Evolutionary conservation across 2,113 vertebrate species (phyloP).

Genomic region (Narcine bancroftii): DNA sequence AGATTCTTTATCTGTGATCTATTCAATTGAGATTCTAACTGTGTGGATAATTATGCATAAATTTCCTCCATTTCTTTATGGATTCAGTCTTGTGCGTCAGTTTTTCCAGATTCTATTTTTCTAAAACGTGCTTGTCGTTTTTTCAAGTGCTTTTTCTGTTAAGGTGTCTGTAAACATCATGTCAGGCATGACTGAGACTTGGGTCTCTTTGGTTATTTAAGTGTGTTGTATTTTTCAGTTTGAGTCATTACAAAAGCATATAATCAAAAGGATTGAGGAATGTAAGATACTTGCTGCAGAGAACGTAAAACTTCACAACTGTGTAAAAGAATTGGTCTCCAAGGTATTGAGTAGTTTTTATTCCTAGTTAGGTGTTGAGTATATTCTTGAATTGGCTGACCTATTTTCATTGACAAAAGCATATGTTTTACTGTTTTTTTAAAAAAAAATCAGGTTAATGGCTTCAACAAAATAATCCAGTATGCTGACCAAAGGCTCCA

Average conservation of each 20-base stretch:
- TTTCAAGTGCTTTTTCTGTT: not conserved
- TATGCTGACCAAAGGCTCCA: slow-evolving; percentile 25
- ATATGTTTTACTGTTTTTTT: not conserved
- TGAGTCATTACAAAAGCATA: not conserved
- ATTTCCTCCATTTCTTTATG: not conserved
- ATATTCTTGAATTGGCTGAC: not conserved
- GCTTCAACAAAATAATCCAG: slow-evolving; percentile 31
- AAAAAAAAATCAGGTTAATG: slow-evolving; percentile 34
- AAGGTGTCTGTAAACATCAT: not conserved
- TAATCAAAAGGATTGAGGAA: not conserved
- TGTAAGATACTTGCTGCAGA: slow-evolving; percentile 10
- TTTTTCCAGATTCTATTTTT: not conserved
- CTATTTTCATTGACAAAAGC: not conserved
- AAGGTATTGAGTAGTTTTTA: not conserved
- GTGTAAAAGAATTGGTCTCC: slow-evolving; percentile 13
- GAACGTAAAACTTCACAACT: slow-evolving; percentile 35
- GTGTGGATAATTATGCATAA: not conserved
- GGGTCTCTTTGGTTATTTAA: not conserved
- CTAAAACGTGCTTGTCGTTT: not conserved
- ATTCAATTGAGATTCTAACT: not conserved
- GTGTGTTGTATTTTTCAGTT: not conserved
- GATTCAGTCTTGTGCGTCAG: not conserved
- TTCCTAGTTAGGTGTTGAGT: not conserved
- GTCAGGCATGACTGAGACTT: not conserved
- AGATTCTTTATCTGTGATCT: not conserved